Evolutionary conservation across 2,888 invertebrate genomes (phyloP).

Genomic region (Platycheirus rosarum): DNA sequence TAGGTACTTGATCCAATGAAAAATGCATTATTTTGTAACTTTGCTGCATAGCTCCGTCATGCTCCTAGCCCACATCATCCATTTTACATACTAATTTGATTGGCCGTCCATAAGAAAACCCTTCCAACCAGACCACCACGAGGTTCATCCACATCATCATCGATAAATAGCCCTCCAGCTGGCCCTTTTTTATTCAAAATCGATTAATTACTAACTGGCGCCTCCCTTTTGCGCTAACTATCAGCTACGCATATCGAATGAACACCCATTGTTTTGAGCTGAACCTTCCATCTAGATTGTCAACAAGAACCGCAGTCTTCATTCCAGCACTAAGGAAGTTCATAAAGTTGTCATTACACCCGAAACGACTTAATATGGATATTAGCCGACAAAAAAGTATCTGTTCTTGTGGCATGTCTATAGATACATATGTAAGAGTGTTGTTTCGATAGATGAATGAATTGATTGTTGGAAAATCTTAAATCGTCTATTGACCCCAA

Average conservation of each 20-base stretch:
- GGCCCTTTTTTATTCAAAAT: constrained; percentile 44
- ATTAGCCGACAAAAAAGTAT: constrained; percentile 5
- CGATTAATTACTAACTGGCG: constrained; percentile 72
- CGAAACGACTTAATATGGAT: constrained; percentile 66
- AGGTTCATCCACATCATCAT: constrained; percentile 26
- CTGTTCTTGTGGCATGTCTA: constrained; percentile 31
- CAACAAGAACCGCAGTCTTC: constrained; percentile 1
- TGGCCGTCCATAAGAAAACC: constrained; percentile 17
- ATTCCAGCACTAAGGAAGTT: constrained; percentile 55
- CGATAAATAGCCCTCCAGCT: constrained; percentile 36
- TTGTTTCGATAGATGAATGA: constrained; percentile 40
- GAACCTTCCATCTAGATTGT: background rate
- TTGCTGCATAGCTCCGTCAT: background rate
- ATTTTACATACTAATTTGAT: constrained; percentile 69
- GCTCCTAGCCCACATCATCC: constrained; percentile 41
- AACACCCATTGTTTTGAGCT: constrained; percentile 5
- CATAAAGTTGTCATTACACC: constrained; percentile 66
- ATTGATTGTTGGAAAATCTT: constrained; percentile 31
- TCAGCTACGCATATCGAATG: constrained; percentile 69
- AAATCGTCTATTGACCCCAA: constrained; percentile 64
- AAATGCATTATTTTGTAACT: constrained; percentile 30
- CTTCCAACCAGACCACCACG: constrained; percentile 49
- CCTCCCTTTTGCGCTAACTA: constrained; percentile 47
- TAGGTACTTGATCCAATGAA: constrained; percentile 31
- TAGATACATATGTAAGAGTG: constrained; percentile 47